Conservation (phyloP, 2,113 vertebrate species). For the Pachypanchax playfairii region DNA sequence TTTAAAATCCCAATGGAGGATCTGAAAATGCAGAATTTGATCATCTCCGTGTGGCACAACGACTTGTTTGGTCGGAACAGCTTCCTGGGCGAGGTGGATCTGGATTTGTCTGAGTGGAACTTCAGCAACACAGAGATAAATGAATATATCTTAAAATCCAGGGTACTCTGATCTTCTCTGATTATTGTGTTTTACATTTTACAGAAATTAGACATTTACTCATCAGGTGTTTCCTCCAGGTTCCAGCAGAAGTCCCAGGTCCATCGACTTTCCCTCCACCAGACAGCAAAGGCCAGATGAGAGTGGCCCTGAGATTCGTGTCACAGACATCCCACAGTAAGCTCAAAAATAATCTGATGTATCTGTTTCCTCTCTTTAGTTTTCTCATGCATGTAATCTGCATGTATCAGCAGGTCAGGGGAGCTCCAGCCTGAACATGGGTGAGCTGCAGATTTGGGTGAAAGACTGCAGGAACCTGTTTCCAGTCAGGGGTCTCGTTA, state of each 20-base stretch:
- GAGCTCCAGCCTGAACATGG: slow-evolving; percentile 75
- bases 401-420: slow-evolving; percentile 79
- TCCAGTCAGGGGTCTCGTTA: slow-evolving; percentile 78
- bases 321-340: slow-evolving; percentile 81
- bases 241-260: slow-evolving; percentile 43
- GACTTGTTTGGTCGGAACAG: slow-evolving; percentile 90
- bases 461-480: slow-evolving; percentile 91
- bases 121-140: slow-evolving; percentile 87
- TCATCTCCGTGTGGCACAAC: slow-evolving; percentile 93
- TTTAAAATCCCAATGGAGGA: slow-evolving; percentile 84
- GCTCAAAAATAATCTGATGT: background rate
- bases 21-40: slow-evolving; percentile 84
- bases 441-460: slow-evolving; percentile 95
- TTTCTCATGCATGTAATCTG: background rate
- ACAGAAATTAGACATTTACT: background rate
- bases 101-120: slow-evolving; percentile 89
- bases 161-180: slow-evolving; percentile 70
- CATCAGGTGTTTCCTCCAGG: slow-evolving; percentile 10
- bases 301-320: slow-evolving; percentile 88
- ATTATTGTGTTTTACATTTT: background rate
- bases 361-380: background rate
- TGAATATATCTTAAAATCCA: slow-evolving; percentile 86
- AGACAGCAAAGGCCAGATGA: slow-evolving; percentile 86
- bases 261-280: slow-evolving; percentile 61
- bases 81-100: slow-evolving; percentile 92